Percentiles rank a stretch among this genome's conserved stretches.
Evolutionary conservation across 2,113 vertebrate species (phyloP).

Genomic region (Sceloporus tristichus): DNA sequence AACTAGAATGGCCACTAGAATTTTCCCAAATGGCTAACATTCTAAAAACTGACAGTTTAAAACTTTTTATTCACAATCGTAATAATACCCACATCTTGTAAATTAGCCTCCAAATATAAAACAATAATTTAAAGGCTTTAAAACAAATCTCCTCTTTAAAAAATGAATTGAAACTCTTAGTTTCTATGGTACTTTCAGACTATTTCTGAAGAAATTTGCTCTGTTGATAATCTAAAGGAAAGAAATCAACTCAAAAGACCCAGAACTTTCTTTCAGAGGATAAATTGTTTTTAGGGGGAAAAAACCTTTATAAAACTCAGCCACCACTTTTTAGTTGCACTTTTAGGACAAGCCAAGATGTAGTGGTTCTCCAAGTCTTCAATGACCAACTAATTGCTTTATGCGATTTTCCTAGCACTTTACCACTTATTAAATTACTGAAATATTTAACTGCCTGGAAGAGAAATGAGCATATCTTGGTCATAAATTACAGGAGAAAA

Average conservation of each 20-base stretch:
- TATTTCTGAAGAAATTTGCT: slow-evolving; percentile 22
- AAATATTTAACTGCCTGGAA: background rate
- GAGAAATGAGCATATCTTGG: background rate
- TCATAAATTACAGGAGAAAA: slow-evolving; percentile 28
- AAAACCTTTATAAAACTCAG: background rate
- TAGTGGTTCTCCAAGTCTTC: slow-evolving; percentile 11
- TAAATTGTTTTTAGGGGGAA: background rate
- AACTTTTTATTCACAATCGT: background rate
- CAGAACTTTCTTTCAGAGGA: slow-evolving; percentile 2
- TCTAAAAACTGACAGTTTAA: background rate
- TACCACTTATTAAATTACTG: slow-evolving; percentile 3
- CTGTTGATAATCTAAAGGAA: slow-evolving; percentile 14
- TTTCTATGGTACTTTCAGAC: slow-evolving; percentile 10
- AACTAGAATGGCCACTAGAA: background rate
- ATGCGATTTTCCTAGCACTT: background rate
- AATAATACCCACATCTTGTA: slow-evolving; percentile 17
- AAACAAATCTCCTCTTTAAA: slow-evolving; percentile 9
- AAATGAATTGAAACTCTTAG: slow-evolving; percentile 30
- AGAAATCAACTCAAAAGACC: slow-evolving; percentile 45
- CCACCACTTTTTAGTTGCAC: background rate
- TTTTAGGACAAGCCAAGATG: background rate
- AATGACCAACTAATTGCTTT: background rate
- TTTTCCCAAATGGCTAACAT: slow-evolving; percentile 24
- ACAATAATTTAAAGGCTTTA: slow-evolving; percentile 44
- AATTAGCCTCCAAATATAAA: slow-evolving; percentile 43